Percentiles rank a stretch among this genome's conserved stretches.
phyloP scores from a whole-genome alignment of 2,797 vertebrate genomes.

The Pogoniulus pusillus region DNA sequence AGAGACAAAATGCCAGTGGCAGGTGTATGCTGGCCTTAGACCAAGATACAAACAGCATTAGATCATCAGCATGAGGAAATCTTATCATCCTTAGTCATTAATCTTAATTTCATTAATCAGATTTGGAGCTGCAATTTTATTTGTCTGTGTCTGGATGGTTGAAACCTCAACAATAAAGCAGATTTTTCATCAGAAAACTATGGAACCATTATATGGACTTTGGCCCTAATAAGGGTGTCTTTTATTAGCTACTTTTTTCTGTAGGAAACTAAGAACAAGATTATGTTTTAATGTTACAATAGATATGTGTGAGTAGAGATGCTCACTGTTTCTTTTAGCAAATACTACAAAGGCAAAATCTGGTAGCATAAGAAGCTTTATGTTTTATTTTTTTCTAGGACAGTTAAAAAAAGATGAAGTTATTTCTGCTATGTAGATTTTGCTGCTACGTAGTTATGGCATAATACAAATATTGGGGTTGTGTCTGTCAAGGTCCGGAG shows the following conservation, averaged over 20 bases:
- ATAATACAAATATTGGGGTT: background rate
- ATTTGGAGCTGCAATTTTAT: constrained; percentile 56
- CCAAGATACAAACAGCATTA: constrained; percentile 54
- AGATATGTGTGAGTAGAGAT: background rate
- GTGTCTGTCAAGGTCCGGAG: too few species aligned
- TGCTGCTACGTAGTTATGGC: background rate
- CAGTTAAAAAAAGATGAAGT: background rate
- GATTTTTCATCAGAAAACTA: constrained; percentile 51
- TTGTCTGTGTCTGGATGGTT: constrained; percentile 42
- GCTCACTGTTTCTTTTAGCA: background rate
- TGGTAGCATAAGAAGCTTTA: background rate
- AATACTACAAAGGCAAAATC: background rate
- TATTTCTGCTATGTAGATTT: background rate
- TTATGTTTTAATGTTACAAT: background rate
- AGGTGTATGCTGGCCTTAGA: background rate
- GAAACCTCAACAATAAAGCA: constrained; percentile 22
- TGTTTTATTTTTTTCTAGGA: background rate
- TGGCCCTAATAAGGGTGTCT: background rate
- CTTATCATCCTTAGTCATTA: constrained; percentile 54
- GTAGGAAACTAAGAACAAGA: background rate
- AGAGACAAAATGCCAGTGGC: background rate
- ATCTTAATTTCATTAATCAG: constrained; percentile 66
- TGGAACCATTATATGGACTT: constrained; percentile 25
- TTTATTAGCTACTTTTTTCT: background rate
- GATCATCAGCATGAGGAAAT: constrained; percentile 43